Evolutionary conservation across 2,797 vertebrate genomes (phyloP).

Genomic region (Catostomus latipinnis): DNA sequence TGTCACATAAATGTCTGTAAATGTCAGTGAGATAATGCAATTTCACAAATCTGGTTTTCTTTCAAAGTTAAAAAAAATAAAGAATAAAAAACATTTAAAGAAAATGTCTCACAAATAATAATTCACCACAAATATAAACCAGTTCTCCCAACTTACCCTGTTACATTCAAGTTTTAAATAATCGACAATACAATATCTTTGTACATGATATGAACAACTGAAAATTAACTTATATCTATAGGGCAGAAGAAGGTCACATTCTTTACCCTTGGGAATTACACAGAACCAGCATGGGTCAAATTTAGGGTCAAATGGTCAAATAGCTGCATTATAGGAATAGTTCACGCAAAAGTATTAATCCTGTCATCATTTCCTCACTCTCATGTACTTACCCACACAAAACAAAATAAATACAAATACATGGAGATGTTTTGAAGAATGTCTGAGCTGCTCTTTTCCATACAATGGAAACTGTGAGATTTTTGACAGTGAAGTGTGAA

Average conservation of each 20-base stretch:
- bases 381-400: background rate
- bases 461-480: too few species aligned
- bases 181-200: background rate
- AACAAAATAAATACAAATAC: background rate
- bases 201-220: background rate
- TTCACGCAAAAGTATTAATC: constrained; percentile 1
- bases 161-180: background rate
- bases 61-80: background rate
- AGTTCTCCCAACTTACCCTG: background rate
- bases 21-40: constrained; percentile 32
- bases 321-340: constrained; percentile 29
- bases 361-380: constrained; percentile 14
- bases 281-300: background rate
- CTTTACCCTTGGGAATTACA: constrained; percentile 46
- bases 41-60: constrained; percentile 1
- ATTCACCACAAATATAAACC: constrained; percentile 3
- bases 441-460: too few species aligned
- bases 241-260: constrained; percentile 54
- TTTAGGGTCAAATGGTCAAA: constrained; percentile 22
- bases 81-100: background rate
- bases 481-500: too few species aligned
- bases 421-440: background rate
- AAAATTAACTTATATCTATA: constrained; percentile 43
- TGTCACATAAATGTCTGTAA: constrained; percentile 30
- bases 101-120: background rate